A percentile compares a stretch with the other conserved stretches of the same genome.
These are phyloP conservation scores for Bryconaethiops microstoma DNA, from an alignment of 2,797 vertebrate genomes.

Conservation along the genomic window DNA sequence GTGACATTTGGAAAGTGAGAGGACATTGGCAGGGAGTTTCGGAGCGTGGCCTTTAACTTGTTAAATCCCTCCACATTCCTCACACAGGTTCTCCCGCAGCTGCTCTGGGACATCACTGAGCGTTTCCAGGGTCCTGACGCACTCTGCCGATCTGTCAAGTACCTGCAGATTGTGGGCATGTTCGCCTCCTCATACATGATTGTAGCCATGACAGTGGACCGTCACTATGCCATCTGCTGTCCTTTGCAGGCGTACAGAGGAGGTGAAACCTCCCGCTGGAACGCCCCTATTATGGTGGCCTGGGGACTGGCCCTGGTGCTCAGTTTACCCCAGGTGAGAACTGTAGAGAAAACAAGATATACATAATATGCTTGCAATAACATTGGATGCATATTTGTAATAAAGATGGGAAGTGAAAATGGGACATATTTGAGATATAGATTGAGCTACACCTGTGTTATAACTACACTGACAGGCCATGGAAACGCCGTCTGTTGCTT, in stretches of 20 bases:
- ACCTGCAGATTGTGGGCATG: slow-evolving; percentile 97
- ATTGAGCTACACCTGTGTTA: too few relatives aligned
- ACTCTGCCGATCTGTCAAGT: slow-evolving; percentile 89
- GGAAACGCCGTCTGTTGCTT: too few relatives aligned
- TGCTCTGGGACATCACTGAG: slow-evolving; percentile 94
- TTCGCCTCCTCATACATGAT: slow-evolving; percentile 98
- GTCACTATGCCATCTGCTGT: slow-evolving; percentile 93
- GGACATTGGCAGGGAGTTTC: slow-evolving; percentile 30
- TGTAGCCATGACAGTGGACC: slow-evolving; percentile 92
- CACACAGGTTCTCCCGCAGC: slow-evolving; percentile 92
- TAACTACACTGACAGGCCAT: too few relatives aligned
- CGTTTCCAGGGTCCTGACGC: slow-evolving; percentile 89
- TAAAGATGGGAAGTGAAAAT: too few relatives aligned
- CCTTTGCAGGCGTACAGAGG: slow-evolving; percentile 89
- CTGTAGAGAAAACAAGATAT: too few relatives aligned
- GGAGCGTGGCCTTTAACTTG: slow-evolving; percentile 14
- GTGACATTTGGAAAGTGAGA: slow-evolving; percentile 18
- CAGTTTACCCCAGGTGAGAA: slow-evolving; percentile 89
- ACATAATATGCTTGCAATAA: neutral
- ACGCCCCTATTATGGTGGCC: slow-evolving; percentile 82
- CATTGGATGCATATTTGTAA: neutral
- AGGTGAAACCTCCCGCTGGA: slow-evolving; percentile 82
- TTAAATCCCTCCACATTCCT: neutral
- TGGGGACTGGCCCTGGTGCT: slow-evolving; percentile 87
- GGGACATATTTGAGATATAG: too few relatives aligned